phyloP scores from a whole-genome alignment of 2,113 vertebrate species.

The Falco punctatus region DNA sequence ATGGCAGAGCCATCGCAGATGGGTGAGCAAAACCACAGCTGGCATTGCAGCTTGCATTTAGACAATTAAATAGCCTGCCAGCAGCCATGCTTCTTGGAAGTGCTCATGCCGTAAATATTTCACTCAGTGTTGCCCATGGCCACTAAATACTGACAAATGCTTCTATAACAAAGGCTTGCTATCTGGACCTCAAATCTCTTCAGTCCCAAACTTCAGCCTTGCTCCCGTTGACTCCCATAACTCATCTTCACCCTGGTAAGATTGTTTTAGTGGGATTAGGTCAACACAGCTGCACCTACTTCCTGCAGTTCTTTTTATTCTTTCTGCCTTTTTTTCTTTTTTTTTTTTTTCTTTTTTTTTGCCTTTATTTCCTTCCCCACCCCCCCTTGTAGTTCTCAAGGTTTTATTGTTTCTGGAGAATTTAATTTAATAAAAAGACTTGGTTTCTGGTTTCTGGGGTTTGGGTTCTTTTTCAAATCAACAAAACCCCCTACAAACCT shows the following conservation, averaged over 20 bases:
- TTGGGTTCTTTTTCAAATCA: background rate
- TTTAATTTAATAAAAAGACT: background rate
- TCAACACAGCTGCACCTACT: background rate
- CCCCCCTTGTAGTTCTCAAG: background rate
- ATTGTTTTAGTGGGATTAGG: background rate
- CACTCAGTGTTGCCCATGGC: constrained; percentile 14
- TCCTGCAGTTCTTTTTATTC: background rate
- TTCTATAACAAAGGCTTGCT: constrained; percentile 8
- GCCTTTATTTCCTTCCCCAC: too few species aligned
- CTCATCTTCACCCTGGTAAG: background rate
- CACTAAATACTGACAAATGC: constrained; percentile 16
- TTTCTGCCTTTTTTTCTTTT: background rate
- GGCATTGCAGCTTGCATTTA: constrained; percentile 9
- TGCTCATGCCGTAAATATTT: constrained; percentile 20
- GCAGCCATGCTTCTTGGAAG: constrained; percentile 40
- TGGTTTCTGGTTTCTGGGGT: background rate
- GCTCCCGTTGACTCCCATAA: background rate
- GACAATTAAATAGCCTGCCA: constrained; percentile 36
- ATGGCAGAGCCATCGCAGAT: constrained; percentile 14
- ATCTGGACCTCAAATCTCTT: background rate
- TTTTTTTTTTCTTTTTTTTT: background rate
- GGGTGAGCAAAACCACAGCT: constrained; percentile 44
- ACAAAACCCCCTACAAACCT: background rate
- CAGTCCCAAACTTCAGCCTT: background rate
- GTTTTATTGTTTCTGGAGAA: background rate